phyloP scores from a whole-genome alignment of 2,113 vertebrate species.

The Pipa parva region DNA sequence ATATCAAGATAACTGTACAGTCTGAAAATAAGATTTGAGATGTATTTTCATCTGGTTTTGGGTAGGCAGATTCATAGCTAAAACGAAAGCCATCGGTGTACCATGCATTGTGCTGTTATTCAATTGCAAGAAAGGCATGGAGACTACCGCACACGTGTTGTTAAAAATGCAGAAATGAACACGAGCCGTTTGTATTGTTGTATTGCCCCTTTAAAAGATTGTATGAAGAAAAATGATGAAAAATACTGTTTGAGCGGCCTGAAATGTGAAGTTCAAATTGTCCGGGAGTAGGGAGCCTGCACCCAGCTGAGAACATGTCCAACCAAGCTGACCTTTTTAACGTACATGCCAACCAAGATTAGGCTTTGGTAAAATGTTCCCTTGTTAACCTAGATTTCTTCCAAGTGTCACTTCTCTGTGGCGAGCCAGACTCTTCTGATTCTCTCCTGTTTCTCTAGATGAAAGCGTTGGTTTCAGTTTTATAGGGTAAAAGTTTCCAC shows the following conservation, averaged over 20 bases:
- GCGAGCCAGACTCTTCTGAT: slow-evolving; percentile 53
- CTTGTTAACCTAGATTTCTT: slow-evolving; percentile 61
- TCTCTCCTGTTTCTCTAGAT: slow-evolving; percentile 46
- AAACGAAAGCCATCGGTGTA: no score
- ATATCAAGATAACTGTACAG: background rate
- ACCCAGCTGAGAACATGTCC: slow-evolving; percentile 66
- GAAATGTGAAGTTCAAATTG: slow-evolving; percentile 57
- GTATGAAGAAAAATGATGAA: slow-evolving; percentile 51
- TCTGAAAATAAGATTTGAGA: no score
- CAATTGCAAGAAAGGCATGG: no score
- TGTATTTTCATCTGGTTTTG: no score
- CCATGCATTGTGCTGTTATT: no score
- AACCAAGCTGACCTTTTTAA: slow-evolving; percentile 62
- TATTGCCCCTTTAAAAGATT: slow-evolving; percentile 24
- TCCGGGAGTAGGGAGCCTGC: slow-evolving; percentile 57
- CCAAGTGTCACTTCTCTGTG: slow-evolving; percentile 47
- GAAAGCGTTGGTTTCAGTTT: slow-evolving; percentile 12
- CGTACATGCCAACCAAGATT: slow-evolving; percentile 60
- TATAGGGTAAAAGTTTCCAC: background rate
- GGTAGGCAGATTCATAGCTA: no score
- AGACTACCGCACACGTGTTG: no score
- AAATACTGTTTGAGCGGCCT: slow-evolving; percentile 54
- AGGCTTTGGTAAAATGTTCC: slow-evolving; percentile 57
- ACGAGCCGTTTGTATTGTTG: background rate
- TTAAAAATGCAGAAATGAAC: background rate